Base-by-base conservation (phyloP, 2,888 invertebrate species). In the Gnatocerus cornutus region DNA sequence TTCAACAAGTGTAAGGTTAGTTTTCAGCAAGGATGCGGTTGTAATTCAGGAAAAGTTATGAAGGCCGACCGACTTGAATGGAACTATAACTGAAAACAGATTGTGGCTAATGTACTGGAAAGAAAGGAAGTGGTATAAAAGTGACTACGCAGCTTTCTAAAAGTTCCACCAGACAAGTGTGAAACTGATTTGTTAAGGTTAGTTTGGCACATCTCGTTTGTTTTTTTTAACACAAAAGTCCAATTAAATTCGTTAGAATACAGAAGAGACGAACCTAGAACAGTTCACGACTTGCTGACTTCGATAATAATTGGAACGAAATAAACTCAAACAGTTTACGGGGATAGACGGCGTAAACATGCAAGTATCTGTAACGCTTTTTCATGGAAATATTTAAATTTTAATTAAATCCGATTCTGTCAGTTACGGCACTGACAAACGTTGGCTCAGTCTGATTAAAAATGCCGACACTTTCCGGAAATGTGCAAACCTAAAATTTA, bases 11-110 rank as follows among this genome's bases (percentile, higher is more conserved):
- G 39, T 43, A 43, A 29, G 14, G 46, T 48, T 45, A 27, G 48
- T 52, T 56, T 45, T 14, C 56, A 43, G 48, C 46, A 39, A 56
- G 45, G 53, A 48, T 48, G 48, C 48, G 46, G 55, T 39, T 56
- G 56, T 62, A 62, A 68, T 68, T 68, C 64, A 46, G 43, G 30
- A 53, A 67, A 71, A 71, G 56, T 71, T 71, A 71, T 71, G 71
- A 58, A 58, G 59, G 63, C 39, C 46, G 56, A 46, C 12, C 41
- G 53, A 61, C 39, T 66, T 55, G 69, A 69, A 69, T 69, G 50
- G 66, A 63, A 71, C 58, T 63, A 67, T 71, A 71, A 71, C 71
- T 58, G 66, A 67, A 67, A 71, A 71, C 71, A 71, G 71, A 71
- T 63, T 71, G 71, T 45, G 53, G 58, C 66, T 70, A 70, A 70